Base-by-base conservation (phyloP, 23 tunicate species). In the Pegea sp. region DNA sequence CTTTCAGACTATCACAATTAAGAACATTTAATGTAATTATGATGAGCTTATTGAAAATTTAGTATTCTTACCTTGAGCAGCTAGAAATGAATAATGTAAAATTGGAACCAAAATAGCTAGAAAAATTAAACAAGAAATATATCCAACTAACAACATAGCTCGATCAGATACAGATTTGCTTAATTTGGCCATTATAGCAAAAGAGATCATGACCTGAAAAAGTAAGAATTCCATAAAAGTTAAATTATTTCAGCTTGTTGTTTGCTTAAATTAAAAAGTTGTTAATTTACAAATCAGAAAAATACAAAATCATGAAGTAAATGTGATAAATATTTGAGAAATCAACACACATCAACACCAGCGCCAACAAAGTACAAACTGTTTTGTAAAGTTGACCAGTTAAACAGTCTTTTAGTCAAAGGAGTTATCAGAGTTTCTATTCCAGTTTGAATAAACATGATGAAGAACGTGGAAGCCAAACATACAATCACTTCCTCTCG, bases 391-490 rank as follows among this genome's bases (percentile, higher is more conserved):
- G 64, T 67, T 2, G 64, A 67, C 93, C 93, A 79, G 23, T 60
- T 25, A 24, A 79, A 79, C 48, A 70, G 34, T 49, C 64, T 28
- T 8, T 22, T 6, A 22, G 80, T 79, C 26, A 79, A 60, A 34
- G 93, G 93, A 16, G 93, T 79, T 7, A 65, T 34, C 55, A 76
- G 28, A 27, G 93, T 71, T 59, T 79, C 93, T 29, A 69, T 42
- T 4, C 78, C 93, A 29, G 93, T 79, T 64, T 79, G 93, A 0
- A 49, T 51, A 48, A 79, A 79, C 93, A 79, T 79, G 20, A 79
- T 34, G 22, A 62, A 33, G 50, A 79, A 79, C 13, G 78, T 65
- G 5, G 68, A 52, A 24, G 64, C 49, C 33, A 79, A 62, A 53
- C 93, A 79, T 8, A 79, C 93, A 2, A 79, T 67, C 3, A 79